These are phyloP conservation scores for Tinamus guttatus DNA, from an alignment of 2,113 vertebrate genomes.

Conservation along the genomic window DNA sequence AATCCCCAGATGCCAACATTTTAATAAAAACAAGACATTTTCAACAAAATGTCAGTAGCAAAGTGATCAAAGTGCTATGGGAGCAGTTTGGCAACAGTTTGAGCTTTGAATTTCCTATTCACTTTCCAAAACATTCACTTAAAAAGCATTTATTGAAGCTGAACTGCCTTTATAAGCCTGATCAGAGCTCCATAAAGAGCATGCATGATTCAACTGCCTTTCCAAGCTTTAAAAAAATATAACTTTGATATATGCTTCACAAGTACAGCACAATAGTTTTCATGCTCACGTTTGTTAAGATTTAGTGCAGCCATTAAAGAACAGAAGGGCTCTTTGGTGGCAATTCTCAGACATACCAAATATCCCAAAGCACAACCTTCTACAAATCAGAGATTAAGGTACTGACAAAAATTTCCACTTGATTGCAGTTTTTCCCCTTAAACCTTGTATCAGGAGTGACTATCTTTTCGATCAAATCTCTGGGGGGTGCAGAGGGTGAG, in stretches of 20 bases:
- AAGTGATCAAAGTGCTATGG: conserved; percentile 83
- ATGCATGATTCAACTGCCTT: conserved; percentile 84
- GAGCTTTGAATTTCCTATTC: conserved; percentile 83
- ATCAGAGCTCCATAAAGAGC: conserved; percentile 83
- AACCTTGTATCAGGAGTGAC: conserved; percentile 77
- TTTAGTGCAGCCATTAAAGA: conserved; percentile 82
- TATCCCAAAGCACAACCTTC: conserved; percentile 83
- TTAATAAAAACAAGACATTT: conserved; percentile 85
- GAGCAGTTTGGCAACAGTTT: conserved; percentile 79
- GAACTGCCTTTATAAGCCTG: conserved; percentile 84
- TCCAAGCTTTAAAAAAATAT: conserved; percentile 79
- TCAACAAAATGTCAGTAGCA: conserved; percentile 79
- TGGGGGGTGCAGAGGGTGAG: too few relatives aligned
- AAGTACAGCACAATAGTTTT: conserved; percentile 83
- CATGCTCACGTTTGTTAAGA: conserved; percentile 86
- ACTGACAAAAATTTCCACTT: conserved; percentile 83
- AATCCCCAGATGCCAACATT: conserved; percentile 78
- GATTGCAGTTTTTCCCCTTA: conserved; percentile 79
- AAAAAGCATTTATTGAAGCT: conserved; percentile 83
- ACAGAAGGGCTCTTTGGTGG: conserved; percentile 83
- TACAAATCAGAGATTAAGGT: conserved; percentile 85
- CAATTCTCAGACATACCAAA: conserved; percentile 82
- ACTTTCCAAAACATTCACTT: conserved; percentile 84
- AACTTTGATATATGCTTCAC: conserved; percentile 82
- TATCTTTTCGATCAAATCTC: conserved; percentile 79